Evolutionary conservation across 2,113 vertebrate species (phyloP).

Genomic region (Poeciliopsis retropinna): DNA sequence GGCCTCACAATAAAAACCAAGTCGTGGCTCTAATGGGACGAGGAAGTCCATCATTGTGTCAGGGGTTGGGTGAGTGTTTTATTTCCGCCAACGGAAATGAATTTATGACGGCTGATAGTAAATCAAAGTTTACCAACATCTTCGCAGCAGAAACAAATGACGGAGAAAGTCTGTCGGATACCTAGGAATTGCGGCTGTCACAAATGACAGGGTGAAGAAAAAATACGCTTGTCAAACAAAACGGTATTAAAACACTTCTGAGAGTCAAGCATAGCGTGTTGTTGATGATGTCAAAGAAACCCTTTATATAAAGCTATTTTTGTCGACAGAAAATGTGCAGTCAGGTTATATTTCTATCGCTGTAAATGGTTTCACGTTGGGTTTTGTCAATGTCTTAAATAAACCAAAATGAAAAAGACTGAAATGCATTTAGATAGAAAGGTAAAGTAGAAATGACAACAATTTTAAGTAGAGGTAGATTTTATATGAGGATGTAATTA

Average conservation of each 20-base stretch:
- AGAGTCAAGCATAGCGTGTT: conserved; percentile 1
- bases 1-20: background rate
- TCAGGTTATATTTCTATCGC: background rate
- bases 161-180: conserved; percentile 20
- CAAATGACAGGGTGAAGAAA: conserved; percentile 5
- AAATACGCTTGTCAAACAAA: conserved; percentile 12
- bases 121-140: background rate
- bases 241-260: conserved; percentile 3
- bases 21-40: background rate
- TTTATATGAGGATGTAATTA: too few species aligned
- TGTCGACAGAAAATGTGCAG: background rate
- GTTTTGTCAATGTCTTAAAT: too few species aligned
- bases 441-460: too few species aligned
- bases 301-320: conserved; percentile 7
- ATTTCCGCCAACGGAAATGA: conserved; percentile 6
- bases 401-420: too few species aligned
- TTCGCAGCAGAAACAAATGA: conserved; percentile 4
- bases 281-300: conserved; percentile 10
- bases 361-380: background rate
- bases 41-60: background rate
- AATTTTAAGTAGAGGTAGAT: too few species aligned
- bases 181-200: conserved; percentile 3
- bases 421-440: too few species aligned
- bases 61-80: background rate
- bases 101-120: background rate